Base-by-base conservation (phyloP, 23 tunicate species). In the Halocynthia roretzi region DNA sequence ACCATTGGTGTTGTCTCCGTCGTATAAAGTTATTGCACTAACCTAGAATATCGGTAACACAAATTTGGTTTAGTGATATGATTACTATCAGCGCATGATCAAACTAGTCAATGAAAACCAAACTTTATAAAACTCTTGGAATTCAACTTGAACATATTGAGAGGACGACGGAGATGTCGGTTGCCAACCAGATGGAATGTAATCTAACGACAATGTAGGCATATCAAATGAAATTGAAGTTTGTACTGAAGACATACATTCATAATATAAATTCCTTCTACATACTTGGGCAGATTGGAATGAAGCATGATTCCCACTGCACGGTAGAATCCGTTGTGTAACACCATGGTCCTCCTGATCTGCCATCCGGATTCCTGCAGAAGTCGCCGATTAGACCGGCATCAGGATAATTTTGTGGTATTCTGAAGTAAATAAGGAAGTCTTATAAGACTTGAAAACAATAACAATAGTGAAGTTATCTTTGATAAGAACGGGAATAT, bases 231-330 rank as follows among this genome's bases (percentile, higher is more conserved):
- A 15, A 60, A 60, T 1, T 15, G 14, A 68, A 15, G 31, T 19
- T 68, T 4, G 19, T 14, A 12, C 19, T 68, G 72, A 1, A 21
- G 19, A 17, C 21, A 19, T 4, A 68, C 23, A 68, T 68, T 68
- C 44, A 68, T 1, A 22, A 15, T 14, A 18, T 68, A 68, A 68
- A n/a, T 15, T 60, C 64, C 31, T 0, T 76, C 5, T 17, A 76
- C 94, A 76, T 73, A 89, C 96, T 70, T 51, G 89, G 96, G 62
- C 96, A 89, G 7, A 62, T 71, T 12, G 96, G 96, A 6, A 84
- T 57, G 40, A 54, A 21, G 54, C 96, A 89, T 7, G 63, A 81
- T 63, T 89, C 86, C 89, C 86, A 89, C 64, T 84, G 83, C 7
- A 84, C 86, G 40, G 62, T 54, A 2, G 82, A 65, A 63, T 89